Evolutionary conservation across 1,140 invertebrate species (phyloP).

Genomic region (Camponotus floridanus): DNA sequence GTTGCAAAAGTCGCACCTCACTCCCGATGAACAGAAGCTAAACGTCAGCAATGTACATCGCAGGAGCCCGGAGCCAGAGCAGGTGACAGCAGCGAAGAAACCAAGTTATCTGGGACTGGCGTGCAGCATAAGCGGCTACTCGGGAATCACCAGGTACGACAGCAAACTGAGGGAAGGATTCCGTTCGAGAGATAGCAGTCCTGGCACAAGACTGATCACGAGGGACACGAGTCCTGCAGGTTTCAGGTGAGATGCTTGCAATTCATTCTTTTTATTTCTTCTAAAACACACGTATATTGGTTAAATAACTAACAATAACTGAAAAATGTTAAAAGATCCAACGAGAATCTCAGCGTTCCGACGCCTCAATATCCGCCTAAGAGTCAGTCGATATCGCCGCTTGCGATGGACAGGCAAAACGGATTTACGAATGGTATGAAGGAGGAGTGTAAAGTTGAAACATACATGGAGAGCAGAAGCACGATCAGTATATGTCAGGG

Average conservation of each 20-base stretch:
- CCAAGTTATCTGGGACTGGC: constrained; percentile 95
- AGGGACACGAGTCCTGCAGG: constrained; percentile 87
- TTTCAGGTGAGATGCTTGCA: constrained; percentile 84
- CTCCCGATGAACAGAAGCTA: constrained; percentile 75
- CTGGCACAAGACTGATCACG: constrained; percentile 87
- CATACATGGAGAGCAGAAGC: constrained; percentile 78
- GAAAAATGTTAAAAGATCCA: constrained; percentile 77
- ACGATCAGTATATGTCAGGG: constrained; percentile 74
- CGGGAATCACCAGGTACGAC: constrained; percentile 93
- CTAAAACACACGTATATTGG: background rate
- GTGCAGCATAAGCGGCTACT: constrained; percentile 96
- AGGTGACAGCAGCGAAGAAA: constrained; percentile 84
- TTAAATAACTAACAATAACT: background rate
- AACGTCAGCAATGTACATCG: constrained; percentile 83
- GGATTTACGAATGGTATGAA: constrained; percentile 83
- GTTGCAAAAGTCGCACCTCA: constrained; percentile 80
- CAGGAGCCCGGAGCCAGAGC: constrained; percentile 75
- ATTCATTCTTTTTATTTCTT: constrained; percentile 37
- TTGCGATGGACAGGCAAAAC: constrained; percentile 85
- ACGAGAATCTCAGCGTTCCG: constrained; percentile 81
- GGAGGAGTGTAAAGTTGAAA: constrained; percentile 81
- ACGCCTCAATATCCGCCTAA: constrained; percentile 78
- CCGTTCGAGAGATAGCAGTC: constrained; percentile 89
- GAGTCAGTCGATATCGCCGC: constrained; percentile 84
- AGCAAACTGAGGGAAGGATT: constrained; percentile 91